phyloP scores from a whole-genome alignment of 2,113 vertebrate species.

The Rattus norvegicus region GRCr8 NC_086028.1:55646001-55646500 shows the following conservation, averaged over 20 bases:
- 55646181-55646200: constrained; percentile 70
- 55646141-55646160: constrained; percentile 28
- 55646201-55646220: constrained; percentile 4
- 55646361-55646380: constrained; percentile 78
- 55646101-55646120: background rate
- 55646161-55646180: constrained; percentile 66
- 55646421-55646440: constrained; percentile 50
- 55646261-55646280: background rate
- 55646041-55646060: constrained; percentile 42
- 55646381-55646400: constrained; percentile 81
- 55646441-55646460: constrained; percentile 53
- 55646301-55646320: constrained; percentile 80
- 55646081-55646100: constrained; percentile 46
- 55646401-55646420: constrained; percentile 42
- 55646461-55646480: background rate
- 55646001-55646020: constrained; percentile 78
- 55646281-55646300: constrained; percentile 62
- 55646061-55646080: background rate
- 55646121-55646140: constrained; percentile 55
- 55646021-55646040: constrained; percentile 27
- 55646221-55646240: background rate
- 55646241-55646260: background rate
- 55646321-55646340: constrained; percentile 70
- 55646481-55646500: background rate
- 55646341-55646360: constrained; percentile 76